Conservation (phyloP, 2,113 vertebrate species). For the Neomonachus schauinslandi region DNA sequence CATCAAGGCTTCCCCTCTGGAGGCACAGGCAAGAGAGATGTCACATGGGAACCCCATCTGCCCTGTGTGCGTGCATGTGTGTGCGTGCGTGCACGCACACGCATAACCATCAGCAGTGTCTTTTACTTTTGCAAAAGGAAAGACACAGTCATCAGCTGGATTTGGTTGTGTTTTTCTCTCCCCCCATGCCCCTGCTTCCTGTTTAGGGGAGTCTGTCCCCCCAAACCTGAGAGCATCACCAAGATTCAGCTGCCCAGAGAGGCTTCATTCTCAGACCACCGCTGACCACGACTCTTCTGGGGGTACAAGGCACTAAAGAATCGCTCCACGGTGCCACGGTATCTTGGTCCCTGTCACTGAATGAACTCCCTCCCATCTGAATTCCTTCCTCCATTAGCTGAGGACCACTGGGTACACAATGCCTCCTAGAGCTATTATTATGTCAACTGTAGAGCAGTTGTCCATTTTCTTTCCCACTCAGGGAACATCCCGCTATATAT, state of each 20-base stretch:
- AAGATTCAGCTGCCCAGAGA: background rate
- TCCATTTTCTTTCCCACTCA: background rate
- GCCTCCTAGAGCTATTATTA: background rate
- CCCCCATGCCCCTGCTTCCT: background rate
- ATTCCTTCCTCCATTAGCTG: background rate
- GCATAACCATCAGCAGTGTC: background rate
- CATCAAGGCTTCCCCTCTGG: background rate
- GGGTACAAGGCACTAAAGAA: accelerated
- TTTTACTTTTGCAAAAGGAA: constrained; percentile 20
- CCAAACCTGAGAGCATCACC: background rate
- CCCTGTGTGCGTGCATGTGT: too few species aligned
- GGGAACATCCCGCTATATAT: accelerated
- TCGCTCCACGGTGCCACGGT: accelerated
- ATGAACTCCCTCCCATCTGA: accelerated
- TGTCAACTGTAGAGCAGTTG: background rate
- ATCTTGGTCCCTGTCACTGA: background rate
- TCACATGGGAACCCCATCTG: background rate
- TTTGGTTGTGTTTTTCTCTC: constrained; percentile 18
- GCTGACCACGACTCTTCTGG: background rate
- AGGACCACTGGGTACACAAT: accelerated
- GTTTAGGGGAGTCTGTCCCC: background rate
- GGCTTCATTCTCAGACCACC: background rate
- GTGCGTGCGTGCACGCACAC: too few species aligned
- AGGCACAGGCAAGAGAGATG: background rate
- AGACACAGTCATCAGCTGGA: background rate